phyloP scores from a whole-genome alignment of 2,797 vertebrate genomes.

The Echeneis naucrates region DNA sequence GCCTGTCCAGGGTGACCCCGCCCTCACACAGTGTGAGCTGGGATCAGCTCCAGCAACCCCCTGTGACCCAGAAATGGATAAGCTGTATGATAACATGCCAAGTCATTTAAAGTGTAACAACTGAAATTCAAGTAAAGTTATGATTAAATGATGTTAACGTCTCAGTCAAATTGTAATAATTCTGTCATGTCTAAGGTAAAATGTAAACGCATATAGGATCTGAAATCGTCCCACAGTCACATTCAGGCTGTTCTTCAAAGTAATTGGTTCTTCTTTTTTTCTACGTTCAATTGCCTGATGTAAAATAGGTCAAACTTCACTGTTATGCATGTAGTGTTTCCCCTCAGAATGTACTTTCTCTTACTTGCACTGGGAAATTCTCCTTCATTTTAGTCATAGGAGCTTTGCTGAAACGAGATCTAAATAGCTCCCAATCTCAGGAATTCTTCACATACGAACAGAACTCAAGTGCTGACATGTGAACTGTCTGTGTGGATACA shows the following conservation, averaged over 20 bases:
- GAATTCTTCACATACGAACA: neutral
- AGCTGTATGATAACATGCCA: neutral
- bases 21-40: too few species aligned
- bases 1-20: too few species aligned
- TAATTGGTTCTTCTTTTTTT: too few species aligned
- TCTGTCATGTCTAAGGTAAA: neutral
- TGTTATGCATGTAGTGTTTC: neutral
- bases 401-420: neutral
- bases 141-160: neutral
- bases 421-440: neutral
- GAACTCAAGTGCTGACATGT: conserved; percentile 1
- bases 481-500: conserved; percentile 15
- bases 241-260: neutral
- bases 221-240: neutral
- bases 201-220: neutral
- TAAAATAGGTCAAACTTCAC: neutral
- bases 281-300: neutral
- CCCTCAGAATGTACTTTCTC: neutral
- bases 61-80: too few species aligned
- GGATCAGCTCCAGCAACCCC: too few species aligned
- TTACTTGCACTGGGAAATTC: neutral
- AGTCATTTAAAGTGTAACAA: neutral
- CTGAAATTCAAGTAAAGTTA: neutral
- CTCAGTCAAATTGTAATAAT: neutral
- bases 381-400: neutral